Base-by-base conservation (phyloP, 37 sponge, comb jelly and placozoan genomes). In the Bolinopsis microptera region DNA sequence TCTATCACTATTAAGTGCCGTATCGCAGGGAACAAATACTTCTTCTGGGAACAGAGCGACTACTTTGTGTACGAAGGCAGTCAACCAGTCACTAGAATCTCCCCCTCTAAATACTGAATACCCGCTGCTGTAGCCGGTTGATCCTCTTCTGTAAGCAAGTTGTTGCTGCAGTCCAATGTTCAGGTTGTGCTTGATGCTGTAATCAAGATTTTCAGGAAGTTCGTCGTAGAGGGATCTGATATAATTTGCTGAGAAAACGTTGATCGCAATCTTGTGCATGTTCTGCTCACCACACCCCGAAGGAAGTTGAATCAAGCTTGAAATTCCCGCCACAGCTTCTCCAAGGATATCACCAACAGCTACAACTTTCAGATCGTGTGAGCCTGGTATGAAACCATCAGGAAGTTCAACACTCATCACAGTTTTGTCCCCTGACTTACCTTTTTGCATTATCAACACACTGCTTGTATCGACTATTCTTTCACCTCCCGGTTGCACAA, bases 141-240 rank as follows among this genome's bases (percentile, higher is more conserved):
- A 28, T 9, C 23, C 35, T 35, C 32, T 33, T 35, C 82, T 80
- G 82, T 80, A 80, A 37, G 82, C 38, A 8, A 80, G 5, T 22
- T 80, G 82, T 34, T 35, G 82, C 30, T 80, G 82, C 23, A 80
- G 82, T 3, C 82, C 82, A 16, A 80, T 35, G 30, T 80, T 80
- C 34, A 80, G 37, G 82, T 80, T 80, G 37, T 80, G 82, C 38
- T 80, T 35, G 2, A 80, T 80, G 82, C 32, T 80, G 82, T 80
- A 80, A 8, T 80, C 38, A 16, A 80, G 34, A 34, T 80, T 36
- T 80, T 80, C 82, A 23, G 82, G 82, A 80, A 80, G 37, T 70
- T 70, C 25, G 2, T 35, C 30, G 2, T 80, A 35, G 9, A 80
- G 1, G 36, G 35, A 36, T 1, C 1, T 80, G 35, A 80, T 24